These are phyloP conservation scores for Eciton burchellii DNA, from an alignment of 1,140 invertebrate genomes.

Conservation along the genomic window DNA sequence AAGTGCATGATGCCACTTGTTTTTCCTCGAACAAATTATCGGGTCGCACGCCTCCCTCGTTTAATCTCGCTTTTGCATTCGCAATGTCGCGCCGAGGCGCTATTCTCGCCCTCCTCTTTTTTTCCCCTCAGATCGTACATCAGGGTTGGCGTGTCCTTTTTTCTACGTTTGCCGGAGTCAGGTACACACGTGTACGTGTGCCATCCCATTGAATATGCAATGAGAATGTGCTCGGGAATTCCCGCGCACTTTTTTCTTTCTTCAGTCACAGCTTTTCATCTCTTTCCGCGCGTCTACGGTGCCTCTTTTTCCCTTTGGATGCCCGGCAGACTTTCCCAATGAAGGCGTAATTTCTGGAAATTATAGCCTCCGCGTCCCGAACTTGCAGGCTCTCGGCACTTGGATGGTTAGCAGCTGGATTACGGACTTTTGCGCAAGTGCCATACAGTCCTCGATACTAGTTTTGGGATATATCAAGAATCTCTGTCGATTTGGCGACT, in stretches of 20 bases:
- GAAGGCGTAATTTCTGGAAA: conserved; percentile 47
- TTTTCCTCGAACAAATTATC: conserved; percentile 54
- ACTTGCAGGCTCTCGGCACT: neutral
- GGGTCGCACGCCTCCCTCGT: conserved; percentile 36
- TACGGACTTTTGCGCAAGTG: too few relatives aligned
- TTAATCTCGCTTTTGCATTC: conserved; percentile 55
- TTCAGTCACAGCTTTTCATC: conserved; percentile 33
- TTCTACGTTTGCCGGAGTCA: conserved; percentile 53
- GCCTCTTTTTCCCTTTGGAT: conserved; percentile 18
- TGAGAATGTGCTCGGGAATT: conserved; percentile 56
- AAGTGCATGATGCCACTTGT: conserved; percentile 23
- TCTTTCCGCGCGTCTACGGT: neutral
- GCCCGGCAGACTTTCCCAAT: conserved; percentile 8
- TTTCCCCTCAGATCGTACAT: conserved; percentile 48
- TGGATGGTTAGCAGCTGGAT: neutral
- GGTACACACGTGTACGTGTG: conserved; percentile 54
- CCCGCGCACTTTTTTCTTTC: conserved; percentile 3
- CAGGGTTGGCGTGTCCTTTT: conserved; percentile 49
- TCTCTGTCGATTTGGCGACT: neutral
- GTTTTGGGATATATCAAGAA: neutral
- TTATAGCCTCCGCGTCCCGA: neutral
- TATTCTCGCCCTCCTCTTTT: conserved; percentile 27
- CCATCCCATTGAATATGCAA: conserved; percentile 59
- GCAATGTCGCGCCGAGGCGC: conserved; percentile 30
- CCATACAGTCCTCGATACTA: too few relatives aligned